phyloP scores from a whole-genome alignment of 2,113 vertebrate genomes.

The Lepus europaeus region DNA sequence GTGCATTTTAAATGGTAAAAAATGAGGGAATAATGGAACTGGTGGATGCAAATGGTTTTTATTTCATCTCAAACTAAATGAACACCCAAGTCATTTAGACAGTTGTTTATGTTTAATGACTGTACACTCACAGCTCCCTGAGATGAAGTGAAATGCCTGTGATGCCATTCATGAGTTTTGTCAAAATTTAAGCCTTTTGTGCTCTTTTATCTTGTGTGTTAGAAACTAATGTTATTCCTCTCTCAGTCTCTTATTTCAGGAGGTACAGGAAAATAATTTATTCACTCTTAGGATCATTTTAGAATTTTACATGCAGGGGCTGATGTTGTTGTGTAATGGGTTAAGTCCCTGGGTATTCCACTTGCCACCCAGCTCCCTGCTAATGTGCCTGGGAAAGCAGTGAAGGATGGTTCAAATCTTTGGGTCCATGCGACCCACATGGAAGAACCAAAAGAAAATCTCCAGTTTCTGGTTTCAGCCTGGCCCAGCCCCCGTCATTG shows the following conservation, averaged over 20 bases:
- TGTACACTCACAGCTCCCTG: not conserved
- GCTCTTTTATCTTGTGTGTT: not conserved
- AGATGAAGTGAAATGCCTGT: not conserved
- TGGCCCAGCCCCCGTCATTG: too few relatives aligned
- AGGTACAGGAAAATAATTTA: not conserved
- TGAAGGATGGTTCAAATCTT: too few relatives aligned
- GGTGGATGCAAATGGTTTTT: not conserved
- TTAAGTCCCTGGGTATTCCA: too few relatives aligned
- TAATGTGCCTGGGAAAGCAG: too few relatives aligned
- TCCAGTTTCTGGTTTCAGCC: too few relatives aligned
- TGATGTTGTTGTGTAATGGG: too few relatives aligned
- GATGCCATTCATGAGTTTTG: not conserved
- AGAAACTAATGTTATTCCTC: not conserved
- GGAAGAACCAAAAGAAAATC: too few relatives aligned
- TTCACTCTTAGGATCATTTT: not conserved
- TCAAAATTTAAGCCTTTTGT: not conserved
- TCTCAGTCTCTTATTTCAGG: not conserved
- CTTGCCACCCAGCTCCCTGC: too few relatives aligned
- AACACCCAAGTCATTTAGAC: not conserved
- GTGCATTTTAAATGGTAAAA: constrained; percentile 33
- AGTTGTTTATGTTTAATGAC: not conserved
- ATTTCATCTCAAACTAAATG: not conserved
- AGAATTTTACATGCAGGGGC: not conserved
- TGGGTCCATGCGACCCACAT: too few relatives aligned
- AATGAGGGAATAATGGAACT: not conserved